phyloP scores from a whole-genome alignment of 2,797 vertebrate species.

The Propithecus perrieri region DNA sequence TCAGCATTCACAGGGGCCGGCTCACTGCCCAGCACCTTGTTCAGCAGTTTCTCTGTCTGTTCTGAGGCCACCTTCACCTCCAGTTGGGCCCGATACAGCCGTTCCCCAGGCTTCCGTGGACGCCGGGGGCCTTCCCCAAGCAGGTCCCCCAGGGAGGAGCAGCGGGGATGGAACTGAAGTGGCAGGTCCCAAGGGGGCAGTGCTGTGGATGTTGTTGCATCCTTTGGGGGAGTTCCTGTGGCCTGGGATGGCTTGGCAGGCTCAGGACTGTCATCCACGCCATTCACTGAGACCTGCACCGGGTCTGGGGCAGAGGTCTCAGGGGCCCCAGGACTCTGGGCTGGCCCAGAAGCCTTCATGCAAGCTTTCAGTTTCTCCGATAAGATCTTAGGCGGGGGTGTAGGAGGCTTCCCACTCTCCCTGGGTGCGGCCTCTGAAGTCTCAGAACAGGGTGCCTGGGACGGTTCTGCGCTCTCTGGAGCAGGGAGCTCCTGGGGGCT shows the following conservation, averaged over 20 bases:
- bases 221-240: slow-evolving; percentile 18
- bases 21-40: slow-evolving; percentile 82
- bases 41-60: slow-evolving; percentile 90
- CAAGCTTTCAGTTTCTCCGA: slow-evolving; percentile 79
- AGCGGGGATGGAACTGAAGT: slow-evolving; percentile 72
- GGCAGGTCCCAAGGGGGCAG: slow-evolving; percentile 1
- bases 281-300: slow-evolving; percentile 67
- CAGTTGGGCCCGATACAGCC: slow-evolving; percentile 77
- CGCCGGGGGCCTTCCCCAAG: slow-evolving; percentile 77
- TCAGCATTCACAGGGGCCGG: slow-evolving; percentile 81
- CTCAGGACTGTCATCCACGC: slow-evolving; percentile 68
- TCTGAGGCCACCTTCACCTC: slow-evolving; percentile 89
- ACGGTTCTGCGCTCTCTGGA: slow-evolving; percentile 76
- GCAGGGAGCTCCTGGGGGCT: slow-evolving; percentile 57
- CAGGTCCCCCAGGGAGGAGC: slow-evolving; percentile 88
- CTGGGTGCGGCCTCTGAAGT: slow-evolving; percentile 77
- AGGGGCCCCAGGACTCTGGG: not conserved
- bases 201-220: not conserved
- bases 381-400: slow-evolving; percentile 80
- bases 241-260: slow-evolving; percentile 55
- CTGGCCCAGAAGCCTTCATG: slow-evolving; percentile 8
- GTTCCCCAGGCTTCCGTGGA: slow-evolving; percentile 4
- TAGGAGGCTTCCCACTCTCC: slow-evolving; percentile 77
- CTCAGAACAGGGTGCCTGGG: slow-evolving; percentile 79
- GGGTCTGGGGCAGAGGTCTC: slow-evolving; percentile 8